Conservation (phyloP, 2,113 vertebrate genomes). For the Thamnophis sirtalis region DNA sequence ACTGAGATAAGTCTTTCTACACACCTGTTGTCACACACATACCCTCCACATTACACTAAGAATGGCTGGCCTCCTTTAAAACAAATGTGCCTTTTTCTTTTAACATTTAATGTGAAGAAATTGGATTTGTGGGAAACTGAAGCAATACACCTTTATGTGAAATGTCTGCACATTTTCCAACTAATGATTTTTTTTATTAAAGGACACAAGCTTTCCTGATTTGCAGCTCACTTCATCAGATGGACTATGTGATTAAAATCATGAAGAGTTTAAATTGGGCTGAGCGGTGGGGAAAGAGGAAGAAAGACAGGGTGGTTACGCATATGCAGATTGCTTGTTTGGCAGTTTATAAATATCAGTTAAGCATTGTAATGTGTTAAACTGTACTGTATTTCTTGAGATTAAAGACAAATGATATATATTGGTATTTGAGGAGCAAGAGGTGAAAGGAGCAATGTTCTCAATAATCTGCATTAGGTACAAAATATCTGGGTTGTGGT, state of each 20-base stretch:
- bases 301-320: background rate
- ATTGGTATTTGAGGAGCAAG: background rate
- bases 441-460: background rate
- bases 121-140: background rate
- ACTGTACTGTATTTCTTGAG: background rate
- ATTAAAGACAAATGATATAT: background rate
- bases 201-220: background rate
- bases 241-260: background rate
- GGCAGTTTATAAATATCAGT: background rate
- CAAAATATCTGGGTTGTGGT: background rate
- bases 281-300: background rate
- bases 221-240: background rate
- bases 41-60: background rate
- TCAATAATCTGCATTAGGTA: background rate
- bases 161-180: background rate
- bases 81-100: background rate
- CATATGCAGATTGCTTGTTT: background rate
- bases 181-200: background rate
- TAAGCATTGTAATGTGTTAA: background rate
- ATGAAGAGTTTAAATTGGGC: background rate
- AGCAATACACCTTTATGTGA: background rate
- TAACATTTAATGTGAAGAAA: background rate
- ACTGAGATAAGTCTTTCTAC: background rate
- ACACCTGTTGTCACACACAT: background rate
- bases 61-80: too few species aligned